Base-by-base conservation (phyloP, 2,888 invertebrate species). In the Nephrotoma guestfalica region DNA sequence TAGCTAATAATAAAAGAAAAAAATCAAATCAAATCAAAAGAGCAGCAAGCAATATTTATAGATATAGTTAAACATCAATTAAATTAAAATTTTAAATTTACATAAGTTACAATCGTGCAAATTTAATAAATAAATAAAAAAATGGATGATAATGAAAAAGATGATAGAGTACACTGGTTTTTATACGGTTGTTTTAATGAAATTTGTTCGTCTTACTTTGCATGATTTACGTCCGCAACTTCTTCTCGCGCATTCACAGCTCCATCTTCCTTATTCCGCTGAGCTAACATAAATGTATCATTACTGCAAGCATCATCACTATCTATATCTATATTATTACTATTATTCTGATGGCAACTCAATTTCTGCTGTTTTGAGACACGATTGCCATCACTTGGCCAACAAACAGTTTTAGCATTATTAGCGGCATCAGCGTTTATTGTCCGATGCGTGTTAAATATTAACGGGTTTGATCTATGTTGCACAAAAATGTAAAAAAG, bases 231-330 rank as follows among this genome's bases (percentile, higher is more conserved):
- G 42, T 84, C 41, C n/a, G 41, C 84, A 18, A n/a, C 84, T 42
- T 15, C 41, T 7, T 41, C 15, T 84, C 9, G 13, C 84, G 15
- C 41, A 41, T 7, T 41, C 41, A 84, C 41, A n/a, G 41, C 4
- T 41, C 41, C 41, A 41, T 84, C 84, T 87, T 90, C 57, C 15
- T 86, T 47, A 86, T 86, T 40, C 7, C 45, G 86, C 83, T 86
- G 86, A 43, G 86, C 51, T 86, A 85, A 89, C 88, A 91, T 90
- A 86, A 91, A 91, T 86, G 90, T 91, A 88, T 91, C 91, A 88
- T 91, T 91, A 88, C 91, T 91, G 89, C 91, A 91, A 86, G 91
- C 91, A 89, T 91, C 91, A 87, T 91, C 91, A 87, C 90, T 91
- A 88, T 91, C 91, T 87, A 91, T 88, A 87, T 91, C 90, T 86